These are phyloP conservation scores for Potamarius usumacintae DNA, from an alignment of 2,113 vertebrate species.

Conservation along the genomic window DNA sequence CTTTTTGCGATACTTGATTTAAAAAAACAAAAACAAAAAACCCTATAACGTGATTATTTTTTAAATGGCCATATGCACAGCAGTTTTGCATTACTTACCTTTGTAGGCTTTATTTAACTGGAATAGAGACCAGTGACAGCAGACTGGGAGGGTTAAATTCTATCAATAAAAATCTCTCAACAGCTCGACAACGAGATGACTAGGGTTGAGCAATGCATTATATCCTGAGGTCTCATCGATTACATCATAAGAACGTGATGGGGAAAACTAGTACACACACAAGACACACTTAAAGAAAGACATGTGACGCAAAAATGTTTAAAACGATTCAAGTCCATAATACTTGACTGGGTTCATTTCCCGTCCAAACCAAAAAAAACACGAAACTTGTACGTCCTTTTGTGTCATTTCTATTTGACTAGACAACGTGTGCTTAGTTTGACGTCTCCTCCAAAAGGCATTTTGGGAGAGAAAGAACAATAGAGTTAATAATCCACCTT, in stretches of 20 bases:
- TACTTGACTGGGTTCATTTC: not conserved
- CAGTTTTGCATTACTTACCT: not conserved
- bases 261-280: not conserved
- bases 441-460: not conserved
- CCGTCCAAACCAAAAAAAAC: not conserved
- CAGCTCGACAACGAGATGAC: not conserved
- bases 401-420: not conserved
- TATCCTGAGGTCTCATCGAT: not conserved
- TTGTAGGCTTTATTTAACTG: not conserved
- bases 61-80: not conserved
- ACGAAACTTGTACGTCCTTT: not conserved
- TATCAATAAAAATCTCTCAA: not conserved
- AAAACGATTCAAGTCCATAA: not conserved
- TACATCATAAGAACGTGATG: not conserved
- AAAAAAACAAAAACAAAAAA: not conserved
- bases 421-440: not conserved
- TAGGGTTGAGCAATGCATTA: not conserved
- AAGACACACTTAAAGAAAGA: not conserved
- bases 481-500: not conserved
- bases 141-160: not conserved
- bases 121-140: slow-evolving; percentile 4
- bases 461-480: not conserved
- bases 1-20: not conserved
- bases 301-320: not conserved
- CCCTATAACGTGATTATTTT: not conserved